Evolutionary conservation across 2,797 vertebrate genomes (phyloP).

Genomic region (Silurus aristotelis): DNA sequence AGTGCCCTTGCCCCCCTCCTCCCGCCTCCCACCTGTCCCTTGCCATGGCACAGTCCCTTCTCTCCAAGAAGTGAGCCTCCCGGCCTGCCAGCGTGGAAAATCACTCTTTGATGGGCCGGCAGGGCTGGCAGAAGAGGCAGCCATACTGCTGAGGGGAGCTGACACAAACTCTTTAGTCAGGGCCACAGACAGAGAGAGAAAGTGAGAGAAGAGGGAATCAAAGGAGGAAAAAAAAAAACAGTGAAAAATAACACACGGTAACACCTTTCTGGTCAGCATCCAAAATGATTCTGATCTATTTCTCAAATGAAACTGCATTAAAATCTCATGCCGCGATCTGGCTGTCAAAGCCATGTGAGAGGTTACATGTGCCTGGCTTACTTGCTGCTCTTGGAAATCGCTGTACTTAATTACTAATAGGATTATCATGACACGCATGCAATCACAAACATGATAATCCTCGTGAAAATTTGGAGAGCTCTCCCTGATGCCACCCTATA

Average conservation of each 20-base stretch:
- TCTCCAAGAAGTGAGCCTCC: slow-evolving; percentile 69
- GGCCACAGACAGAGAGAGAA: slow-evolving; percentile 65
- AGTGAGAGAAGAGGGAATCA: slow-evolving; percentile 50
- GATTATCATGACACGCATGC: slow-evolving; percentile 78
- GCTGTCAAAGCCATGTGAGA: slow-evolving; percentile 35
- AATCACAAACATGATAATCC: slow-evolving; percentile 82
- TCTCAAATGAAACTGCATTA: slow-evolving; percentile 51
- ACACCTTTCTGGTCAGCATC: slow-evolving; percentile 22
- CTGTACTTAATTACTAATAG: slow-evolving; percentile 73
- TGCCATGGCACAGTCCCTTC: slow-evolving; percentile 45
- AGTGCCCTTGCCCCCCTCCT: slow-evolving; percentile 47
- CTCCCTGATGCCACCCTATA: slow-evolving; percentile 64
- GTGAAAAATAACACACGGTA: slow-evolving; percentile 1
- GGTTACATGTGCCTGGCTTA: slow-evolving; percentile 65
- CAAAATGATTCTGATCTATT: slow-evolving; percentile 38
- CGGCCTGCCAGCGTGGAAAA: slow-evolving; percentile 76
- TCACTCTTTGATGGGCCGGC: slow-evolving; percentile 79
- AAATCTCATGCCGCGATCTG: slow-evolving; percentile 35
- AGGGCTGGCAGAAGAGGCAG: slow-evolving; percentile 62
- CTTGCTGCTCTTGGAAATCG: slow-evolving; percentile 70
- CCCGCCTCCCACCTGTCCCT: slow-evolving; percentile 58
- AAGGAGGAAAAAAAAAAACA: slow-evolving; percentile 8
- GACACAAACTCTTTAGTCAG: slow-evolving; percentile 43
- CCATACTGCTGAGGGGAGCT: slow-evolving; percentile 59
- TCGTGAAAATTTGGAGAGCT: slow-evolving; percentile 76